phyloP scores from a whole-genome alignment of 2,888 invertebrate genomes.

The Silvanus unidentatus region DNA sequence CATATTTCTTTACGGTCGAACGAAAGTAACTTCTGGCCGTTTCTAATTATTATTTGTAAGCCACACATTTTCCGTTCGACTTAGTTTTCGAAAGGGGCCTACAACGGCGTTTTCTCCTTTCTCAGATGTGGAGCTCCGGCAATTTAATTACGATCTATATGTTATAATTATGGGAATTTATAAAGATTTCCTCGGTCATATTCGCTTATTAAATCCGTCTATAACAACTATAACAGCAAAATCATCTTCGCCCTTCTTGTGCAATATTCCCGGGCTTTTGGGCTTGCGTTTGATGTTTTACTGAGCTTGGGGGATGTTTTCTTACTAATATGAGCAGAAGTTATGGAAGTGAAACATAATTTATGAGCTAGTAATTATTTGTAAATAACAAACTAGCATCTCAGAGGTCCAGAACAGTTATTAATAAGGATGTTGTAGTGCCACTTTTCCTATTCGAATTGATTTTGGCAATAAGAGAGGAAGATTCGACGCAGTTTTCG shows the following conservation, averaged over 20 bases:
- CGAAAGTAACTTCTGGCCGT: too few relatives aligned
- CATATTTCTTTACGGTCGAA: too few relatives aligned
- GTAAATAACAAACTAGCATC: constrained; percentile 26
- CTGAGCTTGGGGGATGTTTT: constrained; percentile 21
- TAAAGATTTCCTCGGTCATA: constrained; percentile 43
- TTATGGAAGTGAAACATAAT: constrained; percentile 26
- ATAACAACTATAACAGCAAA: not conserved
- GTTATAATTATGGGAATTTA: constrained; percentile 46
- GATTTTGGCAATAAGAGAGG: too few relatives aligned
- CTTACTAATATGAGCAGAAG: constrained; percentile 25
- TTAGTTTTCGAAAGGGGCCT: too few relatives aligned
- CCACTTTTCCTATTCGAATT: too few relatives aligned
- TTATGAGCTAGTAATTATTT: constrained; percentile 34
- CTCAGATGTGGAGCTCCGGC: constrained; percentile 39
- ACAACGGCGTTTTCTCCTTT: too few relatives aligned
- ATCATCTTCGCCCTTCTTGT: constrained; percentile 25
- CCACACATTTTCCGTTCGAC: constrained; percentile 33
- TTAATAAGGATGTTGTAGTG: not conserved
- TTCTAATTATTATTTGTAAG: too few relatives aligned
- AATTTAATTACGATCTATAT: constrained; percentile 46
- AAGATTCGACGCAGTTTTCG: not conserved
- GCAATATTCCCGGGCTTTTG: constrained; percentile 16
- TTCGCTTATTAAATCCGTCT: constrained; percentile 37
- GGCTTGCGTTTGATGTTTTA: constrained; percentile 33
- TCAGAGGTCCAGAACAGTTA: not conserved